A percentile compares a stretch with the other conserved stretches of the same genome.
Evolutionary conservation across 2,888 invertebrate genomes (phyloP).

Genomic region (Pammene aurita): DNA sequence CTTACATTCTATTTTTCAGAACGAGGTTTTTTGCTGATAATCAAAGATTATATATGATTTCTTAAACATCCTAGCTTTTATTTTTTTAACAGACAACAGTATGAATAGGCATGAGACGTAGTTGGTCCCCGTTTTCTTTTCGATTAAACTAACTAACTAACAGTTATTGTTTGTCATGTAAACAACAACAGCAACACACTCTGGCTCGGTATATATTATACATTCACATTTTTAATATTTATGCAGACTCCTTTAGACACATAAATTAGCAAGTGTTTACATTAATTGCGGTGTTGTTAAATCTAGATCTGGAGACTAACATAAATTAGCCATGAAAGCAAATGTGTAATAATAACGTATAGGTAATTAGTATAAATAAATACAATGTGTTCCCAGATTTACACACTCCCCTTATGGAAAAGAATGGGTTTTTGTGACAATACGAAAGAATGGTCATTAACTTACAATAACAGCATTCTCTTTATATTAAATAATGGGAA

Average conservation of each 20-base stretch:
- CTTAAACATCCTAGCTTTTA: no score
- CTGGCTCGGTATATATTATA: neutral
- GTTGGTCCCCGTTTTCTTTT: neutral
- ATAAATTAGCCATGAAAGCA: neutral
- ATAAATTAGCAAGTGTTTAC: neutral
- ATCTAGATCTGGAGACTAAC: neutral
- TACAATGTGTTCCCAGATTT: conserved; percentile 5
- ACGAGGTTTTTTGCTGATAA: no score
- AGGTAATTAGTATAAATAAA: neutral
- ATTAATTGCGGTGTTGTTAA: neutral
- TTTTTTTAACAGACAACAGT: no score
- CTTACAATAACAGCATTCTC: conserved; percentile 39
- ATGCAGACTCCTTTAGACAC: neutral
- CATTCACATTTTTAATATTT: neutral
- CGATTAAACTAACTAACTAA: no score
- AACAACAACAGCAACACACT: neutral
- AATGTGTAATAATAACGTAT: neutral
- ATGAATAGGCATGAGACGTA: no score
- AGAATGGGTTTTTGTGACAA: conserved; percentile 26
- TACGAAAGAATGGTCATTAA: conserved; percentile 36
- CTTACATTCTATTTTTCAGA: no score
- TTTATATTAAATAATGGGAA: conserved; percentile 38
- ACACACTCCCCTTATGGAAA: neutral
- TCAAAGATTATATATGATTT: no score
- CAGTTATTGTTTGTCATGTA: neutral